Evolutionary conservation across 2,888 invertebrate species (phyloP), one percentile per base, ranked within the genome.

Genomic region (Seira musarum): DNA sequence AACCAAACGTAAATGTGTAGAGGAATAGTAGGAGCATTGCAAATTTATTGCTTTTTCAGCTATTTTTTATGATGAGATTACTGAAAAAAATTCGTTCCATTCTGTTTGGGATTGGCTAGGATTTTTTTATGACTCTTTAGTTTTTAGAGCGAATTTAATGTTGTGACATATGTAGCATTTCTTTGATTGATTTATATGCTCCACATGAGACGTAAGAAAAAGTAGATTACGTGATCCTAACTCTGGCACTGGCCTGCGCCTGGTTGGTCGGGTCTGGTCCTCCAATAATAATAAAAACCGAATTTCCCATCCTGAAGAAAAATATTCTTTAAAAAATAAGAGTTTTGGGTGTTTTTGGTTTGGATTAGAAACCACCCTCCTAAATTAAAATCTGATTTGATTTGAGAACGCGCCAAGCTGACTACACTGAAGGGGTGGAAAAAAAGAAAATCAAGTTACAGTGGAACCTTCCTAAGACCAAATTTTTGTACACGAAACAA

Each of bases 81-180:
- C 75, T 22, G 46, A n/a, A n/a, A 67, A 75, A 67, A 46, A 40
- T 63, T 64, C 24, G 24, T 25, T 19, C 53, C 21, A 25, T 40
- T 72, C 64, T 72, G 13, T 53, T 46, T 46, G 2, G 60, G 57
- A 74, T 74, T 21, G 57, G 24, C 17, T 57, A 17, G n/a, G 22
- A 57, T 74, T 74, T 74, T 74, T 57, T 65, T 74, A 66, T 74
- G 66, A 49, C 60, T 53, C n/a, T 60, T 61, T 71, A 17, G 40
- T 71, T 65, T 65, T 74, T 57, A 57, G 73, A 21, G 25, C 65
- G 17, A 13, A 13, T 40, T 40, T 40, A 40, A 57, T 74, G 73
- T 66, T 74, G 65, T 66, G 73, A 74, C 75, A 75, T 67, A 53
- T 75, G 67, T 66, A 61, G 75, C 24, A 57, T 61, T 40, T 67